Conservation (phyloP, 2,888 invertebrate genomes). For the Apoderus coryli region DNA sequence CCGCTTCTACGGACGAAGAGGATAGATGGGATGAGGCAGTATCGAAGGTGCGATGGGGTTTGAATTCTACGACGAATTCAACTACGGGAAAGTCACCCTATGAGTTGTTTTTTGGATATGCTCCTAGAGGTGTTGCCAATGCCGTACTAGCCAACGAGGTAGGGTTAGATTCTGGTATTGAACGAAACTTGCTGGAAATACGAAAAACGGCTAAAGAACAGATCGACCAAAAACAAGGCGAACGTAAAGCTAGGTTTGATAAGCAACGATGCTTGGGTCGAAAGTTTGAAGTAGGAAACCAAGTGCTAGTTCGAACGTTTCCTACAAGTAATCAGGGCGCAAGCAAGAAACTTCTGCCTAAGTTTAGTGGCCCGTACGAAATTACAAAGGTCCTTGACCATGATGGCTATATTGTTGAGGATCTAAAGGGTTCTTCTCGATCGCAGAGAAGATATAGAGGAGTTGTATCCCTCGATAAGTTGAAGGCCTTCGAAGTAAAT, state of each 20-base stretch:
- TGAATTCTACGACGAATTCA: conserved; percentile 11
- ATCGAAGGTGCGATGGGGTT: too few species aligned
- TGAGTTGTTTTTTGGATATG: conserved; percentile 14
- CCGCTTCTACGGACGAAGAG: conserved; percentile 11
- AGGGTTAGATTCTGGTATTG: neutral
- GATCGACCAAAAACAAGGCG: neutral
- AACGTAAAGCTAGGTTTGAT: neutral
- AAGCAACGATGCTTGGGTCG: neutral
- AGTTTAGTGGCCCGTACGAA: conserved; percentile 10
- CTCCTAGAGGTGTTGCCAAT: conserved; percentile 10
- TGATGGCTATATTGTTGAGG: conserved; percentile 1
- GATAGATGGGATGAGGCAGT: conserved; percentile 11
- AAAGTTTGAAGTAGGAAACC: neutral
- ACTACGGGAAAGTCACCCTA: conserved; percentile 12
- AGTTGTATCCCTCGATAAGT: neutral
- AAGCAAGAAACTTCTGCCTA: conserved; percentile 10
- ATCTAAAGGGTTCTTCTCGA: neutral
- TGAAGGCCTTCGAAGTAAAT: conserved; percentile 1
- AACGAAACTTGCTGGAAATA: neutral
- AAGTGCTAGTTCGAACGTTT: too few species aligned
- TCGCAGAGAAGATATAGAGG: conserved; percentile 3
- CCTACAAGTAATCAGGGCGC: conserved; percentile 10
- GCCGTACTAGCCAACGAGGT: conserved; percentile 4
- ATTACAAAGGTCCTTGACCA: conserved; percentile 7
- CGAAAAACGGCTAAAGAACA: neutral